Percentiles rank a stretch among this genome's conserved stretches.
Evolutionary conservation across 2,888 invertebrate species (phyloP).

Genomic region (Odontothrips loti): DNA sequence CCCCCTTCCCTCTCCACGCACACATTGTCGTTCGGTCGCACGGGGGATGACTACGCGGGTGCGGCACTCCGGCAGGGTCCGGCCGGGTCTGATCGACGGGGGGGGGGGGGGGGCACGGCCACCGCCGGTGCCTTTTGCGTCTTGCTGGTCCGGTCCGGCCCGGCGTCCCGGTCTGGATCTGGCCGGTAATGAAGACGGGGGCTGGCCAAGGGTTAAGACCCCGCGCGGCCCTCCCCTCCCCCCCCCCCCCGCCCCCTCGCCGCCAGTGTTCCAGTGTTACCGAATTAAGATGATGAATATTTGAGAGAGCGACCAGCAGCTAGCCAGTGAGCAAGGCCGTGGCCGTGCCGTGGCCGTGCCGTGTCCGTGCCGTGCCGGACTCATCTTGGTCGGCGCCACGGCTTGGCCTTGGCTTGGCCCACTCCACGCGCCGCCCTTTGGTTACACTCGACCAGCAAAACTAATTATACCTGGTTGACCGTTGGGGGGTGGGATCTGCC

Average conservation of each 20-base stretch:
- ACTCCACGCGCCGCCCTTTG: not conserved
- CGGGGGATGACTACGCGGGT: too few relatives aligned
- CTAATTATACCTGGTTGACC: not conserved
- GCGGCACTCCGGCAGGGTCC: too few relatives aligned
- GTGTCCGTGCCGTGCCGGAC: not conserved
- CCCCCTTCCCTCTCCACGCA: too few relatives aligned
- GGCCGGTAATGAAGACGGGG: not conserved
- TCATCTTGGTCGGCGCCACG: not conserved
- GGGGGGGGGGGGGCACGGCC: not conserved
- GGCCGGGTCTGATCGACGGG: not conserved
- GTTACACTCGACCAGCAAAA: not conserved
- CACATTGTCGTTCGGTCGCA: too few relatives aligned
- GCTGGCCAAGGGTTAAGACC: not conserved
- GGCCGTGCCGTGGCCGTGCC: not conserved
- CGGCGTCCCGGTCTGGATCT: not conserved
- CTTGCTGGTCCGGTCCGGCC: not conserved
- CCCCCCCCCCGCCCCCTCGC: not conserved
- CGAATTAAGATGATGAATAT: slow-evolving; percentile 18
- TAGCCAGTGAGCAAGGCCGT: not conserved
- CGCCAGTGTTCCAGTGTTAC: not conserved
- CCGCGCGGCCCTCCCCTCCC: too few relatives aligned
- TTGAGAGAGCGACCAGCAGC: not conserved
- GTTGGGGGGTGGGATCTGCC: not conserved
- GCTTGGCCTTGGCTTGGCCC: not conserved
- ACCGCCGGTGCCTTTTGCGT: not conserved